Percentiles rank a stretch among this genome's conserved stretches.
Evolutionary conservation across 2,113 vertebrate species (phyloP).

Genomic region (Proteles cristata): DNA sequence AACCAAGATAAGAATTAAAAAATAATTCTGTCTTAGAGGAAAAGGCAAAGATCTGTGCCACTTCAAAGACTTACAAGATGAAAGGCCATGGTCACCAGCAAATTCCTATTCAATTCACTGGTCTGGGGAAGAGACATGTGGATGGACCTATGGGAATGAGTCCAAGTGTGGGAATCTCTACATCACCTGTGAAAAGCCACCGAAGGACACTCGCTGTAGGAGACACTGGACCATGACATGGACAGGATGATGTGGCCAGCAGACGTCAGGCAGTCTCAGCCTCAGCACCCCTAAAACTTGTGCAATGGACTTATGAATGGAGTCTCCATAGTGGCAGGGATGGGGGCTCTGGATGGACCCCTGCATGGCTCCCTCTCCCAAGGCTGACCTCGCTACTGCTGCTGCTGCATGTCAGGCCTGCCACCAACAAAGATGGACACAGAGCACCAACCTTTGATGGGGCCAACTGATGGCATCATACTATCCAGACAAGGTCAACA

Average conservation of each 20-base stretch:
- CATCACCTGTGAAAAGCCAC: not conserved
- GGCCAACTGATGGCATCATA: no score
- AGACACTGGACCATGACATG: fast-evolving
- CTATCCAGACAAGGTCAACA: not conserved
- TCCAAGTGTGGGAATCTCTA: no score
- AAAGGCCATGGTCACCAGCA: fast-evolving
- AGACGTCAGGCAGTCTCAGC: not conserved
- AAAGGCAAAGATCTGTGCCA: not conserved
- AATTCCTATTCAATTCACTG: not conserved
- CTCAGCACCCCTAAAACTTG: fast-evolving
- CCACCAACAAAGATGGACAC: not conserved
- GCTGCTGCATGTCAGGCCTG: fast-evolving
- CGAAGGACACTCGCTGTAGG: no score
- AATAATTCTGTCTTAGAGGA: not conserved
- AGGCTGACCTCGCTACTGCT: no score
- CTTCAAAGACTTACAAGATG: not conserved
- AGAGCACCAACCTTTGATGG: not conserved
- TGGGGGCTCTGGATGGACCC: not conserved
- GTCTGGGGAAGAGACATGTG: not conserved
- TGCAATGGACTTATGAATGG: not conserved
- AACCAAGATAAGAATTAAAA: not conserved
- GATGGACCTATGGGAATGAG: fast-evolving
- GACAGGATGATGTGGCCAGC: not conserved
- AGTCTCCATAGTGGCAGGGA: not conserved
- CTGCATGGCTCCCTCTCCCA: not conserved